Base-by-base conservation (phyloP, 30 jellyfish, hydroid and myxozoan genomes). In the Pseudorhiza aurosa region DNA sequence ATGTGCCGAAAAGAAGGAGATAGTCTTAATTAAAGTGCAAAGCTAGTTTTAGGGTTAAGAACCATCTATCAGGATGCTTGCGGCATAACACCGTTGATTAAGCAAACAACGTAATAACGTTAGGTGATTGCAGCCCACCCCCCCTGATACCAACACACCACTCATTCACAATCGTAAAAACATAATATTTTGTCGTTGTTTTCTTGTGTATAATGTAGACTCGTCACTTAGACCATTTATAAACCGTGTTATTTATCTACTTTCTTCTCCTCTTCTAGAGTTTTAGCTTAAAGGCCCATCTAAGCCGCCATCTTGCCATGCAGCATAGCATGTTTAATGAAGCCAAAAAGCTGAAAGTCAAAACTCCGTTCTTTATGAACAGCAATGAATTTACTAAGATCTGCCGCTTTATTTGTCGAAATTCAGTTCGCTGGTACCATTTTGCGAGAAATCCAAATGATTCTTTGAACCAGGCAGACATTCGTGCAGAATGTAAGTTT, bases 241-340 rank as follows among this genome's bases (percentile, higher is more conserved):
- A n/a, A n/a, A n/a, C n/a, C n/a, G n/a, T n/a, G 15, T 53, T 58
- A 8, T 19, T 58, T 5, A 19, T 17, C 42, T 21, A 21, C 10
- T 9, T 53, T 21, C 68, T 14, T 30, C 25, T 31, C 59, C 2
- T 49, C 27, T 67, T 32, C 2, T 76, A 93, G 99, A 93, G 97
- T 58, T 93, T 83, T 81, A 81, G 74, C 22, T 77, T 93, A 72
- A 93, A 93, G 74, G 94, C 99, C 8, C 99, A 93, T 68, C 78
- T 93, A 5, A 93, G 96, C 35, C 97, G 99, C 15, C 99, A 93
- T 63, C 79, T 80, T 36, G 99, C 99, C 15, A 93, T 78, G 87
- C 87, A 80, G 27, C 99, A 93, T 83, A 74, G 99, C 83, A 86
- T 88, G 72, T 82, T 63, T 46, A 89, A 93, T 15, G 93, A 87